phyloP scores from a whole-genome alignment of 2,113 vertebrate genomes.

The Aptenodytes forsteri region DNA sequence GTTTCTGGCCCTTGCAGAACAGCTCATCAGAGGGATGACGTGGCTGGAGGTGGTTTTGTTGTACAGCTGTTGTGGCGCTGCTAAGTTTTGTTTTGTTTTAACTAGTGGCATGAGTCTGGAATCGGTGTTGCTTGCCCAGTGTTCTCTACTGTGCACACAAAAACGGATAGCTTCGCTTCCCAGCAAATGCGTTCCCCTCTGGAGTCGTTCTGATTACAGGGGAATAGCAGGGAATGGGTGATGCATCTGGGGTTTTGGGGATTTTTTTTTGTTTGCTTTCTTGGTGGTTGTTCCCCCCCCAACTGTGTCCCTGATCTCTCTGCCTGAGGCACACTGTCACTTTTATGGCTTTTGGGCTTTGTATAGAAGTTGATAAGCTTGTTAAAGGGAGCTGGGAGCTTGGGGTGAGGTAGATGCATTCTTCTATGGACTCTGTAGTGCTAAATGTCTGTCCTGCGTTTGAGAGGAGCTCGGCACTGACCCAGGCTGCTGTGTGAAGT shows the following conservation, averaged over 20 bases:
- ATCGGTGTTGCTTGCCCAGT: no score
- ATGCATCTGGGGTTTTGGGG: not conserved
- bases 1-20: no score
- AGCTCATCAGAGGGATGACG: no score
- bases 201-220: no score
- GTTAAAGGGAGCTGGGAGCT: not conserved
- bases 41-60: no score
- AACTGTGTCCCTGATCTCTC: not conserved
- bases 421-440: not conserved
- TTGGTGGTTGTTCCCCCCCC: not conserved
- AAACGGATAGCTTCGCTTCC: no score
- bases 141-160: no score
- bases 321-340: not conserved
- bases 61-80: no score
- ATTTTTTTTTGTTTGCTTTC: not conserved
- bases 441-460: not conserved
- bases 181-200: no score
- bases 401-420: not conserved
- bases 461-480: not conserved
- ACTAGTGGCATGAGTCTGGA: no score
- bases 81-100: no score
- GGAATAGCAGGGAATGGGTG: no score
- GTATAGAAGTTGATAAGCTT: not conserved
- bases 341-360: slow-evolving; percentile 1
- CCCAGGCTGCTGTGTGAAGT: not conserved